Evolutionary conservation across 35 echinoderm and acorn worm species (phyloP).

Genomic region (Chiridota heheva): DNA sequence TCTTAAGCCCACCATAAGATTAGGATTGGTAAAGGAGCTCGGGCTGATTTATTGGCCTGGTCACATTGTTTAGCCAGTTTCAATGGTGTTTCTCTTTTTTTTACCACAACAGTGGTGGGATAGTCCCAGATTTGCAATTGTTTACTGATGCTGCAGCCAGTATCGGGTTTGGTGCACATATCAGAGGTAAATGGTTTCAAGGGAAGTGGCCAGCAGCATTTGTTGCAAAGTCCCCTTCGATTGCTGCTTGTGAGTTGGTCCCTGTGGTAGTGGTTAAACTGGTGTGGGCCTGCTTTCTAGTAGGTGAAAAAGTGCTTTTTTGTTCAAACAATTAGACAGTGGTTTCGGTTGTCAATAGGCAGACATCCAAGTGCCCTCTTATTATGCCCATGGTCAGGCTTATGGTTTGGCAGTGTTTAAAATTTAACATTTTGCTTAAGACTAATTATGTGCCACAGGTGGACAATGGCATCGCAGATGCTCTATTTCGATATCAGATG

Average conservation of each 20-base stretch:
- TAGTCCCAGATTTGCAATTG: slow-evolving; percentile 13
- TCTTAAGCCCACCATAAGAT: slow-evolving; percentile 45
- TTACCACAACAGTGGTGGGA: neutral
- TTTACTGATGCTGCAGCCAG: slow-evolving; percentile 21
- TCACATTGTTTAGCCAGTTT: neutral
- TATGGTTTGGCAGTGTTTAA: slow-evolving; percentile 28
- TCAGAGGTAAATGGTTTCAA: slow-evolving; percentile 37
- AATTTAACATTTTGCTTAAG: slow-evolving; percentile 38
- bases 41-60: neutral
- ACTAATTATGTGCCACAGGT: slow-evolving; percentile 26
- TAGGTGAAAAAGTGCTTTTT: too few relatives aligned
- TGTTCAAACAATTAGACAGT: slow-evolving; percentile 47
- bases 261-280: slow-evolving; percentile 25
- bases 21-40: slow-evolving; percentile 2
- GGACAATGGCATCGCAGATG: slow-evolving; percentile 51
- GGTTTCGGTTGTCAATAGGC: slow-evolving; percentile 23
- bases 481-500: slow-evolving; percentile 72
- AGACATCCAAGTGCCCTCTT: slow-evolving; percentile 29
- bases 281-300: slow-evolving; percentile 5
- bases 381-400: slow-evolving; percentile 49
- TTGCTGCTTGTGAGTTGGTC: slow-evolving; percentile 41
- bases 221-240: neutral
- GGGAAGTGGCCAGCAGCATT: neutral
- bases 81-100: slow-evolving; percentile 26
- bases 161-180: slow-evolving; percentile 20